phyloP scores from a whole-genome alignment of 2,888 invertebrate genomes.

The Heliconius ethilla region DNA sequence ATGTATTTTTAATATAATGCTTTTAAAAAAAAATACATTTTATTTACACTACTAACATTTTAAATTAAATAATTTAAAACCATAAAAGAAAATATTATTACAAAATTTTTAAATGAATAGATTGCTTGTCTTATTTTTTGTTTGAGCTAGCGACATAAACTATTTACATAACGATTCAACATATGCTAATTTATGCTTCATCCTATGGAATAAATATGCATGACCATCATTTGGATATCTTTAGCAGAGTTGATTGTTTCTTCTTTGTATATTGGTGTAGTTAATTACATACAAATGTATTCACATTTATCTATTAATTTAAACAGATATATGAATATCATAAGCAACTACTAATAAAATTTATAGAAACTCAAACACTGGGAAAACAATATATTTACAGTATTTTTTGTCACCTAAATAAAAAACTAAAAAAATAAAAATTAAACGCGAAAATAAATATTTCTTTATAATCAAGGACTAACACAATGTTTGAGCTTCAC shows the following conservation, averaged over 20 bases:
- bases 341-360: neutral
- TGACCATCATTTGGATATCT: conserved; percentile 17
- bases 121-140: conserved; percentile 12
- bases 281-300: conserved; percentile 9
- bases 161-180: conserved; percentile 36
- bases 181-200: conserved; percentile 37
- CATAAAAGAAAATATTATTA: no score
- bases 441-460: no score
- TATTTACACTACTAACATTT: no score
- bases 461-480: no score
- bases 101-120: neutral
- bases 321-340: neutral
- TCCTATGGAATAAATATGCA: conserved; percentile 28
- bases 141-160: conserved; percentile 14
- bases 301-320: conserved; percentile 2
- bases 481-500: no score
- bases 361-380: neutral
- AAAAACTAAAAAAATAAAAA: no score
- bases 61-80: no score
- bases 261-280: neutral
- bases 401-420: no score
- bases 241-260: conserved; percentile 19
- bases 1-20: no score
- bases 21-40: no score
- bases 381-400: neutral